Percentiles rank a stretch among this genome's conserved stretches.
These are phyloP conservation scores for Nasua narica DNA, from an alignment of 2,797 vertebrate genomes.

Conservation along the genomic window DNA sequence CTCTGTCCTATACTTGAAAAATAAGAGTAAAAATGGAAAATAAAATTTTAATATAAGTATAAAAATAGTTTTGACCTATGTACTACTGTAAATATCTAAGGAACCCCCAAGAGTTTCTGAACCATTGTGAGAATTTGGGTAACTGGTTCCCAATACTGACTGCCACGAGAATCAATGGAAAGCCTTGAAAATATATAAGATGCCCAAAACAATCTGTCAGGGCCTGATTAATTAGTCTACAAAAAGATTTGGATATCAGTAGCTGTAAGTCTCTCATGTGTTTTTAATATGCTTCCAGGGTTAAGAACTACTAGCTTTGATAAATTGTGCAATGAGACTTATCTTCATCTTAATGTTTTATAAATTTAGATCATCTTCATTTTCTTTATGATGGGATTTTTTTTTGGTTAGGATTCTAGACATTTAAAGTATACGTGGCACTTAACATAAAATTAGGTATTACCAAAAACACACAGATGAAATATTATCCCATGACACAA, in stretches of 20 bases:
- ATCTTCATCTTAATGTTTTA: background rate
- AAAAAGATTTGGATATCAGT: background rate
- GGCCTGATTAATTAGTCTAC: background rate
- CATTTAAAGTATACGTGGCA: background rate
- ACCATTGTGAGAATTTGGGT: background rate
- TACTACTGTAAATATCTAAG: background rate
- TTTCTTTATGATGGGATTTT: no score
- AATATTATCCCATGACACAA: background rate
- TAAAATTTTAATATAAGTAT: background rate
- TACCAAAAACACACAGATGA: background rate
- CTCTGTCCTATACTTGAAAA: background rate
- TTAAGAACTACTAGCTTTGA: background rate
- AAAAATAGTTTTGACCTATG: background rate
- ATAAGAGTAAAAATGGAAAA: background rate
- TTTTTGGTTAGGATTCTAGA: background rate
- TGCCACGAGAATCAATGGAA: background rate
- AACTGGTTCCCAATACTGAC: background rate
- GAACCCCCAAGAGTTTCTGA: background rate
- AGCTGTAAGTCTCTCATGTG: background rate
- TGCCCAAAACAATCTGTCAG: background rate
- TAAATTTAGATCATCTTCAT: background rate
- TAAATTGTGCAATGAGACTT: background rate
- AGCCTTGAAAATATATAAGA: background rate
- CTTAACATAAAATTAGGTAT: background rate
- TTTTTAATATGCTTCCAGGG: background rate